Evolutionary conservation across 2,113 vertebrate species (phyloP).

Genomic region (Perca schrenkii): DNA sequence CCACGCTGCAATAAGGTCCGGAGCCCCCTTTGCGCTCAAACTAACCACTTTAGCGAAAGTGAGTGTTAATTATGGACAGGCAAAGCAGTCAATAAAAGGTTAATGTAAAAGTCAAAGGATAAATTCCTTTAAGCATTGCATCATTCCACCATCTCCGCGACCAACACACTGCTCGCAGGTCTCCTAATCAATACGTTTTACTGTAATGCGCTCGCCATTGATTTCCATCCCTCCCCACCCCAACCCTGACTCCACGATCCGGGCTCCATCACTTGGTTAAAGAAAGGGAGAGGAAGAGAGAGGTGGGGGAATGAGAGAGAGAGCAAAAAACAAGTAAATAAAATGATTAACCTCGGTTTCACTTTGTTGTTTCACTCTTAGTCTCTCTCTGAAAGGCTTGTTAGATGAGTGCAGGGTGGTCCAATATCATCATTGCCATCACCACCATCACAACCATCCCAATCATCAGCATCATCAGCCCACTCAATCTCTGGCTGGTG

Average conservation of each 20-base stretch:
- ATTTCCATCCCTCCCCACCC: constrained; percentile 76
- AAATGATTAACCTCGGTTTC: constrained; percentile 84
- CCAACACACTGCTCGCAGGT: constrained; percentile 88
- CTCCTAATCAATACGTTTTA: constrained; percentile 99
- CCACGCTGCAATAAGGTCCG: constrained; percentile 83
- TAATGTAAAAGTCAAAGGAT: constrained; percentile 99
- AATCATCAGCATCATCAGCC: constrained; percentile 71
- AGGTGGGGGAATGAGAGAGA: constrained; percentile 25
- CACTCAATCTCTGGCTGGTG: constrained; percentile 67
- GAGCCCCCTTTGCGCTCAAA: constrained; percentile 85
- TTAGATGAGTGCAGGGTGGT: constrained; percentile 66
- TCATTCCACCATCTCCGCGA: constrained; percentile 91
- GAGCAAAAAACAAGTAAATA: constrained; percentile 75
- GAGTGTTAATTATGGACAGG: constrained; percentile 99
- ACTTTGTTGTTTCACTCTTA: constrained; percentile 71
- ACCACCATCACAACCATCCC: constrained; percentile 40
- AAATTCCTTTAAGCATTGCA: constrained; percentile 98
- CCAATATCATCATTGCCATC: constrained; percentile 70
- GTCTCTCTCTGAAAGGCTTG: constrained; percentile 68
- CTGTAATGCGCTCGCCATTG: constrained; percentile 95
- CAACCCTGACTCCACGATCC: constrained; percentile 23
- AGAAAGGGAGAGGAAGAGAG: constrained; percentile 50
- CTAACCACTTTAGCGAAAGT: constrained; percentile 99
- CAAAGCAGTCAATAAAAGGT: constrained; percentile 99
- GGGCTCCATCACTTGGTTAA: constrained; percentile 75